Evolutionary conservation across 2,113 vertebrate species (phyloP), one percentile per base, ranked within the genome.

Genomic region (Pantherophis guttatus): DNA sequence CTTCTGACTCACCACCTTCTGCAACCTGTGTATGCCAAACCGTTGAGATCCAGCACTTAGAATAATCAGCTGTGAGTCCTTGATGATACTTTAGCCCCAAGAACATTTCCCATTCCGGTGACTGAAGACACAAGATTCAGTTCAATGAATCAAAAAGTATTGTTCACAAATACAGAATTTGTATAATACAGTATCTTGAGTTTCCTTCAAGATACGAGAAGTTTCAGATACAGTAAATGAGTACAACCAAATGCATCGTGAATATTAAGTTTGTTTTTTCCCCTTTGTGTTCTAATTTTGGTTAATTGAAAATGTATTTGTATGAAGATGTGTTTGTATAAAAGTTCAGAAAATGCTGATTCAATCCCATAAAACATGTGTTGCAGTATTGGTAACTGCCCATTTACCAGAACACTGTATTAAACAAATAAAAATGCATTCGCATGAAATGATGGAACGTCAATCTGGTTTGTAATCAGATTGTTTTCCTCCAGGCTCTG

Each of bases 1-100:
- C 94, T 99, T 91, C 97, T 99, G 29, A 96, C 98, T 81, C 97
- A 98, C 87, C 98, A 99, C 91, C 89, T 99, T 93, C 95, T 99
- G 97, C 98, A 99, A 94, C 98, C 99, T 0, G 89, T 98, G 86
- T 98, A 98, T 0, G 98, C 98, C 97, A 99, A 98, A 93, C 98
- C 98, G 0, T 97, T 99, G 88, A 97, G 93, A 94, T 94, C 95
- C 75, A 95, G 96, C 29, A 87, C 62, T 1, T 91, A 19, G 54
- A 29, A 62, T 3, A 13, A 33, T 15, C 2, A 8, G 5, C 8
- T 29, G 26, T 1, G 5, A 54, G 7, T 19, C 48, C 13, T 15
- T 33, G 24, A n/a, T 17, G 13, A 11, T 33, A 12, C 29, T 19
- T 23, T 59, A 33, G 54, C 48, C 54, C 17, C 0, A 23, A 26